phyloP scores from a whole-genome alignment of 2,888 invertebrate genomes.

The Phaonia tiefii region DNA sequence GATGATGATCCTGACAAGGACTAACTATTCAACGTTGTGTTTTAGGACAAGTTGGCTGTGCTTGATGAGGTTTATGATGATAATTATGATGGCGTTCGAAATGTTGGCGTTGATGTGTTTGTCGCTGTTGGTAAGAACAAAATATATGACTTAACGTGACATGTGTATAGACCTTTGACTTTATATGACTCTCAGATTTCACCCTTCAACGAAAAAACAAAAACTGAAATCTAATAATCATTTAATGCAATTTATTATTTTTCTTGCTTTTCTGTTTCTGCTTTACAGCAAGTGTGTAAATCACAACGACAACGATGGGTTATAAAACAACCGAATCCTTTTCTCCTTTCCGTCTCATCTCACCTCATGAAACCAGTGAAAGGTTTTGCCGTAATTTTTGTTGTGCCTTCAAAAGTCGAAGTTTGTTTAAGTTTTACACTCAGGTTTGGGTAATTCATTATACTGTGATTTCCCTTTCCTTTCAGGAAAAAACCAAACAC shows the following conservation, averaged over 20 bases:
- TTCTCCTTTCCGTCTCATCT: neutral
- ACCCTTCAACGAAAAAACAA: neutral
- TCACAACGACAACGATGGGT: neutral
- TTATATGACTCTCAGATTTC: neutral
- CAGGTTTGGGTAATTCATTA: slow-evolving; percentile 18
- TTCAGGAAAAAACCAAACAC: no score
- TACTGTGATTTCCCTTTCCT: slow-evolving; percentile 7
- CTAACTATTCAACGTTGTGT: no score
- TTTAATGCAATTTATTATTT: slow-evolving; percentile 35
- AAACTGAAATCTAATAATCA: slow-evolving; percentile 11
- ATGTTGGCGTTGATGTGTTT: neutral
- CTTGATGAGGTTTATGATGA: neutral
- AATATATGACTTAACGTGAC: neutral
- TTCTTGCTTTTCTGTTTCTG: no score
- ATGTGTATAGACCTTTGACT: no score
- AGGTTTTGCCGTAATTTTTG: neutral
- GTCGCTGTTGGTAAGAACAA: no score
- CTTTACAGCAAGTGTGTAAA: slow-evolving; percentile 7
- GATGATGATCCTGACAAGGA: neutral
- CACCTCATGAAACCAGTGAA: no score
- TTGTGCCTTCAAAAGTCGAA: neutral
- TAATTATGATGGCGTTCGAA: neutral
- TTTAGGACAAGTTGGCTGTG: no score
- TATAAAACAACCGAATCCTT: neutral
- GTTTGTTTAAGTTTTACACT: slow-evolving; percentile 18